These are phyloP conservation scores for Acronicta alni DNA, from an alignment of 2,888 invertebrate genomes.

Conservation along the genomic window DNA sequence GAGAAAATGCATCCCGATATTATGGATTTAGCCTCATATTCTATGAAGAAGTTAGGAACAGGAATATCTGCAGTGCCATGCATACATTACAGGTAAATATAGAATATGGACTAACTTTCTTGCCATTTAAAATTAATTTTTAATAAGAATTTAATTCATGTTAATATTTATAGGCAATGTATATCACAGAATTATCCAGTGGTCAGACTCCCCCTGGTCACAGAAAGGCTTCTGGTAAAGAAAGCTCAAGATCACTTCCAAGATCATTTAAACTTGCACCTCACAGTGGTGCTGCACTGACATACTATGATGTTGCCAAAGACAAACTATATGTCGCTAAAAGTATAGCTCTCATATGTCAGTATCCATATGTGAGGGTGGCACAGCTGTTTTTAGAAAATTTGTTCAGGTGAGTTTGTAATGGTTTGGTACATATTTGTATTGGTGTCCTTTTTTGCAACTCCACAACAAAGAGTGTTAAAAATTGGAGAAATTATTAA, in stretches of 20 bases:
- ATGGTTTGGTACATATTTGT: no score
- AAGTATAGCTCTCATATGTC: constrained; percentile 97
- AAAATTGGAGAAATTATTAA: no score
- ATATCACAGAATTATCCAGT: constrained; percentile 96
- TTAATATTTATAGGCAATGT: constrained; percentile 92
- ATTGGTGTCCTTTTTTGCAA: no score
- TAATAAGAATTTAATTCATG: neutral
- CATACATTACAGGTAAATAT: constrained; percentile 94
- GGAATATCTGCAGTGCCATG: constrained; percentile 98
- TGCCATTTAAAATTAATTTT: neutral
- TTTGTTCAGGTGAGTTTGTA: constrained; percentile 92
- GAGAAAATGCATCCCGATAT: constrained; percentile 98
- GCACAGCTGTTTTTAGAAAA: constrained; percentile 96
- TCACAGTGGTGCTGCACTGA: constrained; percentile 93
- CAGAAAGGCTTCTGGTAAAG: constrained; percentile 89
- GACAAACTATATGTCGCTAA: constrained; percentile 98
- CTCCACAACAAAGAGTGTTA: no score
- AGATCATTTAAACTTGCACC: constrained; percentile 96
- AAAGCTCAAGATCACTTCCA: constrained; percentile 95
- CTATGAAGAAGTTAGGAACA: constrained; percentile 98
- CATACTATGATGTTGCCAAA: constrained; percentile 97
- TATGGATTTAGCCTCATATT: constrained; percentile 98
- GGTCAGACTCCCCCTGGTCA: constrained; percentile 92
- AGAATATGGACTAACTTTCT: no score
- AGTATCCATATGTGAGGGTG: constrained; percentile 96